Evolutionary conservation across 1,140 invertebrate species (phyloP), one percentile per base, ranked within the genome.

Genomic region (Brachionus paranguensis): DNA sequence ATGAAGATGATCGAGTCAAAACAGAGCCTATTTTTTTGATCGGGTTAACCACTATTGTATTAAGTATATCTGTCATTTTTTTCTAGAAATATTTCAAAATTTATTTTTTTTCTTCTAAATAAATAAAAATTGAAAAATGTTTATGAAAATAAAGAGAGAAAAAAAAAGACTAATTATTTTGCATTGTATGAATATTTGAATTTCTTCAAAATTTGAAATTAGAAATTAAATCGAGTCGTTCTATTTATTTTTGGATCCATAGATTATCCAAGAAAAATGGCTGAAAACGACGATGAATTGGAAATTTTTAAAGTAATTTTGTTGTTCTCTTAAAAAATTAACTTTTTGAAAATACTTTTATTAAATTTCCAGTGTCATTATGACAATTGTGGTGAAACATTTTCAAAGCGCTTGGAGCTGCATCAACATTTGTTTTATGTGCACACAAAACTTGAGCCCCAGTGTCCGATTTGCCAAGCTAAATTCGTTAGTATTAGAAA

Each of bases 41-140:
- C 33, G 78, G 78, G 37, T 37, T 81, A 29, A 47, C 24, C 8
- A 81, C 27, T 20, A 64, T 24, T 81, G 37, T 1, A 29, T 81
- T 81, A 1, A 81, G 24, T 4, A 64, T 45, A 60, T 81, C 78
- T 60, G 50, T 45, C 78, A 81, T 81, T 64, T 81, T 81, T 45
- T 60, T 27, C 53, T 29, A 27, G 53, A 81, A 76, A 76, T 76
- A 76, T 76, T 76, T 76, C 72, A 47, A 76, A 50, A 43, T 47
- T 43, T 45, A 10, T 1, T 17, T 43, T 43, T 17, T 7, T 72
- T n/a, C 14, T n/a, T 33, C 8, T 8, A 70, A 29, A 27, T 33
- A 70, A 72, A 72, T 17, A 72, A 72, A 37, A 20, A 43, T 41
- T 37, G 33, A 68, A 33, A 68, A 68, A 68, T 11, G 11, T 68